These are phyloP conservation scores for Patagioenas fasciata DNA, from an alignment of 2,113 vertebrate genomes.

Conservation along the genomic window DNA sequence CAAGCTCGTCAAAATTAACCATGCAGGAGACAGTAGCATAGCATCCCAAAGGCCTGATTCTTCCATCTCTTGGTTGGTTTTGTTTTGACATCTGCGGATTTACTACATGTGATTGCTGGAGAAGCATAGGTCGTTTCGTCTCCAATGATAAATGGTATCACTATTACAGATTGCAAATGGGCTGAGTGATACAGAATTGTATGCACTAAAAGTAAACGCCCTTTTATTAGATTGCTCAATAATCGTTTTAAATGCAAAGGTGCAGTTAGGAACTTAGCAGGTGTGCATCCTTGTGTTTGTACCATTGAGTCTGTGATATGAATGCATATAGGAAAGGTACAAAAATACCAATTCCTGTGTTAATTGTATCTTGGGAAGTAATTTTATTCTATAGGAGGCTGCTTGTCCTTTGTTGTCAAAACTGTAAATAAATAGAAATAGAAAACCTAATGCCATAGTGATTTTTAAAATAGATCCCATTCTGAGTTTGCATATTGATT, in stretches of 20 bases:
- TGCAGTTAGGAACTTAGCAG: neutral
- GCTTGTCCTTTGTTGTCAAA: neutral
- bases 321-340: neutral
- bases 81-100: neutral
- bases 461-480: neutral
- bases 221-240: conserved; percentile 1
- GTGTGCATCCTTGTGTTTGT: neutral
- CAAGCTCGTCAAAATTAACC: conserved; percentile 27
- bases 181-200: neutral
- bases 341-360: neutral
- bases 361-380: neutral
- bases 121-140: neutral
- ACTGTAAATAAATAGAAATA: neutral
- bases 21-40: neutral
- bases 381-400: neutral
- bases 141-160: neutral
- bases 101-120: neutral
- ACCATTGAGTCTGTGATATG: neutral
- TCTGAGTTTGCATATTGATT: neutral
- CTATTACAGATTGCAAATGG: neutral
- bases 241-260: neutral
- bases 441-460: neutral
- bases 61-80: neutral
- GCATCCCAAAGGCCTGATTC: neutral
- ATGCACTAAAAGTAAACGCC: neutral